phyloP scores from a whole-genome alignment of 2,113 vertebrate genomes.

The Parus major region DNA sequence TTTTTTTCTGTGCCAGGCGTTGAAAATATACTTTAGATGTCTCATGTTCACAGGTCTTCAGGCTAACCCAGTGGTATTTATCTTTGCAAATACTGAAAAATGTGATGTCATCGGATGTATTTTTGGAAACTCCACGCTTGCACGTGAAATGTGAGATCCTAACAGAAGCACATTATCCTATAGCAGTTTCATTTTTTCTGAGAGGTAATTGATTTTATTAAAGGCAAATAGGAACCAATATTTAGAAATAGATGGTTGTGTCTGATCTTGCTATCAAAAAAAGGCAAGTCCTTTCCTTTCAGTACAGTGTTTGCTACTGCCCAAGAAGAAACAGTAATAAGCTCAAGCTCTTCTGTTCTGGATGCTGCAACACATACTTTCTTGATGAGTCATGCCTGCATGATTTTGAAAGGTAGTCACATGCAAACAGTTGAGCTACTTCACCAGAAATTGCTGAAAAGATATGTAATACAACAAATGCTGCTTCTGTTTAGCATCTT shows the following conservation, averaged over 20 bases:
- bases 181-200: not conserved
- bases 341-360: not conserved
- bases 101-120: not conserved
- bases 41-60: not conserved
- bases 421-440: slow-evolving; percentile 3
- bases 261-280: not conserved
- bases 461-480: not conserved
- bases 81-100: not conserved
- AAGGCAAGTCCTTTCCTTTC: not conserved
- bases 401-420: slow-evolving; percentile 54
- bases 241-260: not conserved
- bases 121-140: not conserved
- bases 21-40: not conserved
- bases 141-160: not conserved
- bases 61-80: not conserved
- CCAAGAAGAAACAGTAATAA: not conserved
- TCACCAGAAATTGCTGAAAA: not conserved
- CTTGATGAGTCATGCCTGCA: slow-evolving; percentile 43
- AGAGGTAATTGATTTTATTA: not conserved
- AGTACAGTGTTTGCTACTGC: not conserved
- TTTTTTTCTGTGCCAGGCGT: not conserved
- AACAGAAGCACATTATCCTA: not conserved
- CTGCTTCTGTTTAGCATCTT: not conserved
- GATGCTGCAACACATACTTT: not conserved
- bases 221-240: not conserved